A percentile compares a stretch with the other conserved stretches of the same genome.
Evolutionary conservation across 53 echinoderm and acorn worm species (phyloP).

Genomic region (Stichopus horrens): DNA sequence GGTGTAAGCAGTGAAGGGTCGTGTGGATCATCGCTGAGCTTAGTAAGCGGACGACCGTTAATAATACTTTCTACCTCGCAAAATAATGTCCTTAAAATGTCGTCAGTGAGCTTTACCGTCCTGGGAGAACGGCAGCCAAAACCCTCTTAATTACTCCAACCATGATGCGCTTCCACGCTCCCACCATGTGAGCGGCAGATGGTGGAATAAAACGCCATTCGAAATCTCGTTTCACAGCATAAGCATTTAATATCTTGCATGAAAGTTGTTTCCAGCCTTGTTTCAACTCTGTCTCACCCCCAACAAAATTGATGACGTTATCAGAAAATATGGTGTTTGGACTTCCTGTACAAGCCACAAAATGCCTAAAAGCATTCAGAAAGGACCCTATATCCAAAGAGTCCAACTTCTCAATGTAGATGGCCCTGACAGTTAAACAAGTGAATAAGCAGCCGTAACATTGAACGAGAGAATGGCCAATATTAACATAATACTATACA

Average conservation of each 20-base stretch:
- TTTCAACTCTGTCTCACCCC: constrained; percentile 25
- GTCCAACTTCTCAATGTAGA: constrained; percentile 51
- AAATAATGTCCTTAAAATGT: constrained; percentile 49
- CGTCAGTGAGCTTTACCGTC: constrained; percentile 47
- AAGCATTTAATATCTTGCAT: background rate
- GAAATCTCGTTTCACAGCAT: constrained; percentile 18
- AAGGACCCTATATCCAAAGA: constrained; percentile 49
- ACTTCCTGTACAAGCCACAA: constrained; percentile 39
- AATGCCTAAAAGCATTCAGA: constrained; percentile 51
- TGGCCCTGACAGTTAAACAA: constrained; percentile 46
- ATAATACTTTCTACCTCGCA: constrained; percentile 56
- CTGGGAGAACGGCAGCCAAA: constrained; percentile 49
- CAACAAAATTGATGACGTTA: constrained; percentile 53
- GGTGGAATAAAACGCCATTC: constrained; percentile 45
- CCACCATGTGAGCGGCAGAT: constrained; percentile 47
- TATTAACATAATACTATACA: constrained; percentile 49
- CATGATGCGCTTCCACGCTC: constrained; percentile 48
- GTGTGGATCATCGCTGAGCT: constrained; percentile 38
- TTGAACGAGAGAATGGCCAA: constrained; percentile 46
- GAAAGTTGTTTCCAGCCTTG: background rate
- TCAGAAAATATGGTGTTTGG: constrained; percentile 46
- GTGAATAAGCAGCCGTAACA: constrained; percentile 58
- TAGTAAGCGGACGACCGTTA: constrained; percentile 49
- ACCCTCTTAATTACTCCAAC: constrained; percentile 49
- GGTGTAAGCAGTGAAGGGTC: constrained; percentile 17